Evolutionary conservation across 2,113 vertebrate genomes (phyloP).

Genomic region (Perca schrenkii): DNA sequence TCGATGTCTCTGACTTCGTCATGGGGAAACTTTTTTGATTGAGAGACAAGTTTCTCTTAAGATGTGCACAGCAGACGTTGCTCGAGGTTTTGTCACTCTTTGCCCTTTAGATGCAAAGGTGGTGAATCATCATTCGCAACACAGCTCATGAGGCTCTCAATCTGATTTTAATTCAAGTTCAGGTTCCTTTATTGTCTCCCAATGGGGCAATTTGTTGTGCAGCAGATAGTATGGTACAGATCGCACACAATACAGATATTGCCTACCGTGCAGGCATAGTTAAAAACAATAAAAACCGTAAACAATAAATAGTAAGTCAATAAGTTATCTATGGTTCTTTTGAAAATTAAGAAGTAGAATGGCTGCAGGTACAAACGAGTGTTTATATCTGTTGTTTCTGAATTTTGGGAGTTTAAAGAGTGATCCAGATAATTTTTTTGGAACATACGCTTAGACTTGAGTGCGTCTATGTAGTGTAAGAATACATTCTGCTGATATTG

Average conservation of each 20-base stretch:
- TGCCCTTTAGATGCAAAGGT: constrained; percentile 59
- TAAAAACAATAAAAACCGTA: no score
- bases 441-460: neutral
- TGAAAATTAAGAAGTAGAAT: no score
- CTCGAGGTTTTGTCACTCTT: constrained; percentile 31
- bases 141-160: constrained; percentile 48
- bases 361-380: no score
- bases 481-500: constrained; percentile 21
- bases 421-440: neutral
- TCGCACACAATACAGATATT: no score
- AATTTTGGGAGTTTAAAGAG: no score
- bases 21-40: neutral
- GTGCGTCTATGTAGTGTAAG: neutral
- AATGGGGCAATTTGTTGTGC: no score
- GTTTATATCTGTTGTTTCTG: no score
- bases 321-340: no score
- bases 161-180: constrained; percentile 36
- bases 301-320: no score
- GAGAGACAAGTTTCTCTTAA: neutral
- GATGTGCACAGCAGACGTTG: neutral
- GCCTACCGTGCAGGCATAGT: no score
- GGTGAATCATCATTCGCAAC: constrained; percentile 72
- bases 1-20: neutral
- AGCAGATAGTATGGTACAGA: no score
- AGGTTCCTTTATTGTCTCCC: no score